A percentile compares a stretch with the other conserved stretches of the same genome.
These are phyloP conservation scores for Paramormyrops hopkinsi DNA, from an alignment of 2,797 vertebrate genomes.

Conservation along the genomic window DNA sequence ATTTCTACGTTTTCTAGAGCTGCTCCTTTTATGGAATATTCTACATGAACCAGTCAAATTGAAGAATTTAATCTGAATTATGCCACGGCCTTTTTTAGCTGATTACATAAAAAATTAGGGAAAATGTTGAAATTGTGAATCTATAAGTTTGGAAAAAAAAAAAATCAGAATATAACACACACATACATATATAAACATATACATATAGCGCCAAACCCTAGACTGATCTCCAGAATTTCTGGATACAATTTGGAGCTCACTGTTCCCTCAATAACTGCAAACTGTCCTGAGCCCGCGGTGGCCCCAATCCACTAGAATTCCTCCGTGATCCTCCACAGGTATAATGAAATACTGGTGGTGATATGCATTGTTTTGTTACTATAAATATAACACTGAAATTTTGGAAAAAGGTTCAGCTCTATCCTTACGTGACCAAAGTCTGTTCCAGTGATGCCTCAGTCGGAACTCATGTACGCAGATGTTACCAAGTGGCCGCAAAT, in stretches of 20 bases:
- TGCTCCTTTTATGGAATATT: neutral
- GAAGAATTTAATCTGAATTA: neutral
- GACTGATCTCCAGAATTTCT: neutral
- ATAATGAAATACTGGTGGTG: neutral
- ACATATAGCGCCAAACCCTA: neutral
- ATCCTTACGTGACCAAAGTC: neutral
- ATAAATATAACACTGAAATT: neutral
- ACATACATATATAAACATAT: neutral
- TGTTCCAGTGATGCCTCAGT: neutral
- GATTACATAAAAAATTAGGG: neutral
- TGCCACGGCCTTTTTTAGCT: neutral
- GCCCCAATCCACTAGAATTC: neutral
- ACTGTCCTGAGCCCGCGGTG: neutral
- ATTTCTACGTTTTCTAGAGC: neutral
- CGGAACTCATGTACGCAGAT: neutral
- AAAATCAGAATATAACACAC: neutral
- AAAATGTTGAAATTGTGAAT: neutral
- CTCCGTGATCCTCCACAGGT: neutral
- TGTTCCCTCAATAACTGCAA: neutral
- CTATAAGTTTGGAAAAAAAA: neutral
- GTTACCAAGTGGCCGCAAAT: neutral
- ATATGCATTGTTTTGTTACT: neutral
- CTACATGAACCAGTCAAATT: neutral
- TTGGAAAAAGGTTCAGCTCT: neutral
- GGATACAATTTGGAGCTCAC: neutral